These are phyloP conservation scores for Knipowitschia caucasica DNA, from an alignment of 2,797 vertebrate genomes.

Conservation along the genomic window DNA sequence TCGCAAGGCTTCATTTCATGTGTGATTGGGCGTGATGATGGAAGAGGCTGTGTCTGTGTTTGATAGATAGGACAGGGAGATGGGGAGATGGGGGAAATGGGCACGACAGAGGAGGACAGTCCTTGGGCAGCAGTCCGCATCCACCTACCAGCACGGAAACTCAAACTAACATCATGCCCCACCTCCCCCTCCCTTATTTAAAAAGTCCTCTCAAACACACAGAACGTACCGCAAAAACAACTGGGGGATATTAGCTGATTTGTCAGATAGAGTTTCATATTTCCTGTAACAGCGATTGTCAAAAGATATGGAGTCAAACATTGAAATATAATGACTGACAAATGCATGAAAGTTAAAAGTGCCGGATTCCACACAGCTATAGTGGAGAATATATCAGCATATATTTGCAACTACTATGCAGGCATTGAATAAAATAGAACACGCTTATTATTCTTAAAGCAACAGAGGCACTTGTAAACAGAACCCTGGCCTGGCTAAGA, in stretches of 20 bases:
- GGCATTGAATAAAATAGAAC: slow-evolving; percentile 1
- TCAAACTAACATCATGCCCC: neutral
- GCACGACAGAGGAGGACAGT: slow-evolving; percentile 3
- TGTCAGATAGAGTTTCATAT: neutral
- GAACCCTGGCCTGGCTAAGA: too few species aligned
- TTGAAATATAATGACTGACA: neutral
- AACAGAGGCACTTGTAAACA: neutral
- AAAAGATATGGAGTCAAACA: neutral
- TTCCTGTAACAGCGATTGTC: neutral
- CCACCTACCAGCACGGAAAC: slow-evolving; percentile 4
- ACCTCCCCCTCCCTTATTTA: too few species aligned
- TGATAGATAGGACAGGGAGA: slow-evolving; percentile 22
- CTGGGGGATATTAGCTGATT: neutral
- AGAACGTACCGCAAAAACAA: neutral
- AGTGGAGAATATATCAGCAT: slow-evolving; percentile 8
- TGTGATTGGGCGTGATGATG: slow-evolving; percentile 40
- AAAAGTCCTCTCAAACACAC: neutral
- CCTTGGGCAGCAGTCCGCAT: slow-evolving; percentile 16
- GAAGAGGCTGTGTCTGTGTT: slow-evolving; percentile 6
- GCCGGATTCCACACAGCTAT: neutral
- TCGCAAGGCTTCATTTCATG: slow-evolving; percentile 30
- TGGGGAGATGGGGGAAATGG: neutral
- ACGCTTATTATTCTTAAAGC: slow-evolving; percentile 2
- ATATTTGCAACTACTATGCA: slow-evolving; percentile 5
- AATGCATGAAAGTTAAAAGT: neutral